A percentile compares a stretch with the other conserved stretches of the same genome.
Conservation (phyloP, 2,888 invertebrate genomes). For the Caenorhabditis auriculariae region DNA sequence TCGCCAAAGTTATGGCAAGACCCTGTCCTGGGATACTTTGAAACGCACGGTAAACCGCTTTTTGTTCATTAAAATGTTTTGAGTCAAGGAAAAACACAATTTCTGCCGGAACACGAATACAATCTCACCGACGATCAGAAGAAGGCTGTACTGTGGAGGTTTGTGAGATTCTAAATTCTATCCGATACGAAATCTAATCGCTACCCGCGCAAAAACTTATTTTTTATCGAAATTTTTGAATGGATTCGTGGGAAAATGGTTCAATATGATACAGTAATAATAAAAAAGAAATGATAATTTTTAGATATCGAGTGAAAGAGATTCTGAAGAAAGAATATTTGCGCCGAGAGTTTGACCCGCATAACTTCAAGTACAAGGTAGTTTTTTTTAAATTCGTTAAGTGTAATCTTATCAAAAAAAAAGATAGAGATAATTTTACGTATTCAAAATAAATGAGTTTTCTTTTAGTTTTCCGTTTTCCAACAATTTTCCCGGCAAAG, state of each 20-base stretch:
- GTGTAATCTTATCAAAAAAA: background rate
- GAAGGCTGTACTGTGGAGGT: constrained; percentile 55
- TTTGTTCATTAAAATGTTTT: constrained; percentile 4
- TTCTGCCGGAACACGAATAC: constrained; percentile 61
- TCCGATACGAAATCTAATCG: no score
- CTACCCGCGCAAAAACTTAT: background rate
- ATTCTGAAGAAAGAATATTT: constrained; percentile 63
- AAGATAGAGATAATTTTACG: background rate
- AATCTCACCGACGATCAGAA: constrained; percentile 61
- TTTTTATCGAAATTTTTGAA: background rate
- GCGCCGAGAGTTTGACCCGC: constrained; percentile 62
- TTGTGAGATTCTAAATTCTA: no score
- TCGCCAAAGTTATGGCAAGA: constrained; percentile 62
- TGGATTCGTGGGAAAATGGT: no score
- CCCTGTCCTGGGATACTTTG: constrained; percentile 49
- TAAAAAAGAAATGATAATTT: constrained; percentile 5
- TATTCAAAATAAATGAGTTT: background rate
- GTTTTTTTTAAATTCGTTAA: background rate
- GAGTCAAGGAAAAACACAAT: constrained; percentile 60
- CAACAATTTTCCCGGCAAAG: no score
- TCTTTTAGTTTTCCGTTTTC: no score
- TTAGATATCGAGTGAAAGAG: constrained; percentile 62
- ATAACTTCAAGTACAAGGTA: constrained; percentile 61
- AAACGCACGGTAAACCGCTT: constrained; percentile 38
- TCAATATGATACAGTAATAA: background rate